Evolutionary conservation across 2,113 vertebrate species (phyloP).

Genomic region (Chiloscyllium plagiosum): DNA sequence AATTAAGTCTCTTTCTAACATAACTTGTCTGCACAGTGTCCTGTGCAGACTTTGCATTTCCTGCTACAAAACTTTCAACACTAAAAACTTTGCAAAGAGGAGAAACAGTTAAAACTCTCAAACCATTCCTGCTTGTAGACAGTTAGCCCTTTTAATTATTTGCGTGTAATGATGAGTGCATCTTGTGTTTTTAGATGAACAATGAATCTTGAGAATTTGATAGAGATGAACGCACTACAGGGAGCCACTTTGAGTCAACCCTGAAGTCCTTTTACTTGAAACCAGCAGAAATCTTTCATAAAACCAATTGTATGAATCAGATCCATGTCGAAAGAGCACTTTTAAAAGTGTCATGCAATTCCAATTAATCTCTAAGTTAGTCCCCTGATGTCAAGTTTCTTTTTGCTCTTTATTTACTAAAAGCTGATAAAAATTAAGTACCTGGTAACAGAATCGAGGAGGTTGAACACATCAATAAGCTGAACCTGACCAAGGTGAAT

Average conservation of each 20-base stretch:
- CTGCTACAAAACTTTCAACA: constrained; percentile 18
- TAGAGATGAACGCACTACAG: neutral
- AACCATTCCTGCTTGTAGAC: constrained; percentile 23
- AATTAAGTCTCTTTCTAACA: neutral
- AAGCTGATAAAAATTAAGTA: constrained; percentile 17
- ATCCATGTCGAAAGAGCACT: constrained; percentile 17
- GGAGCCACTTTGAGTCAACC: neutral
- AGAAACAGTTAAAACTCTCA: neutral
- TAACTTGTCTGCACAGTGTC: neutral
- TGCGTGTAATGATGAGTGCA: neutral
- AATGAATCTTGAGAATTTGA: constrained; percentile 21
- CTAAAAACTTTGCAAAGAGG: constrained; percentile 30
- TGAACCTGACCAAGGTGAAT: constrained; percentile 21
- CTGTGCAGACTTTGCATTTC: constrained; percentile 5
- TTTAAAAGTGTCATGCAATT: neutral
- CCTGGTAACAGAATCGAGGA: neutral
- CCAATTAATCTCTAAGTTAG: neutral
- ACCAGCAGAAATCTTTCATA: neutral
- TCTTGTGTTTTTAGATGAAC: neutral
- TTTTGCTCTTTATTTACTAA: constrained; percentile 19
- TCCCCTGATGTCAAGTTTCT: neutral
- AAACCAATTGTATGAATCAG: neutral
- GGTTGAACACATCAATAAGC: neutral
- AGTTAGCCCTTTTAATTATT: neutral
- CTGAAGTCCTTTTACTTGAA: constrained; percentile 27